These are phyloP conservation scores for Xenentodon cancila DNA, from an alignment of 2,797 vertebrate genomes.

Conservation along the genomic window DNA sequence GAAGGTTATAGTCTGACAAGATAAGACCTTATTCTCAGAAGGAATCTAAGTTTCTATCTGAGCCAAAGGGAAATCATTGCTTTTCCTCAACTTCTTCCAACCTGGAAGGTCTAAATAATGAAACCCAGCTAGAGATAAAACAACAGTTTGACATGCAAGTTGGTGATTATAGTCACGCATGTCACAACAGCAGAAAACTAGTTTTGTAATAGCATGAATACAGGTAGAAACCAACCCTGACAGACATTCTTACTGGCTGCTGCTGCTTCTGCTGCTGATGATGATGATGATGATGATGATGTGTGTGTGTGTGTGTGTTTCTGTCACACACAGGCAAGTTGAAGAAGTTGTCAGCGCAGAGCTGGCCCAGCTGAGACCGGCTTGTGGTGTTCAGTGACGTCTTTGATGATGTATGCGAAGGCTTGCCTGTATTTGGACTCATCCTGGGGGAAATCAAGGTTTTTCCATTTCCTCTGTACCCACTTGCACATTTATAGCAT, in stretches of 20 bases:
- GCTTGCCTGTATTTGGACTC: slow-evolving; percentile 82
- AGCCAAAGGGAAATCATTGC: slow-evolving; percentile 12
- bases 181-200: not conserved
- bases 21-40: slow-evolving; percentile 17
- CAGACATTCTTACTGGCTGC: slow-evolving; percentile 23
- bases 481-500: slow-evolving; percentile 77
- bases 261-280: no score
- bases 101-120: slow-evolving; percentile 52
- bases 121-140: slow-evolving; percentile 64
- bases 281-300: no score
- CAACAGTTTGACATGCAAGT: slow-evolving; percentile 58
- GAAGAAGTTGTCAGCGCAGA: slow-evolving; percentile 67
- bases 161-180: slow-evolving; percentile 56
- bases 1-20: slow-evolving; percentile 25
- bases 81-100: slow-evolving; percentile 44
- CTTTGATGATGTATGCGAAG: slow-evolving; percentile 85
- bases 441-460: slow-evolving; percentile 89
- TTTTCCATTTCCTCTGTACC: slow-evolving; percentile 78
- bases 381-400: slow-evolving; percentile 79
- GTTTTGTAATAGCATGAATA: slow-evolving; percentile 5
- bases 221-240: slow-evolving; percentile 12
- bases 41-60: slow-evolving; percentile 18
- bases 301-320: slow-evolving; percentile 47
- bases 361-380: slow-evolving; percentile 69
- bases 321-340: slow-evolving; percentile 74